These are phyloP conservation scores for Atopsyche davidsoni DNA, from an alignment of 1,140 invertebrate species.

Conservation along the genomic window DNA sequence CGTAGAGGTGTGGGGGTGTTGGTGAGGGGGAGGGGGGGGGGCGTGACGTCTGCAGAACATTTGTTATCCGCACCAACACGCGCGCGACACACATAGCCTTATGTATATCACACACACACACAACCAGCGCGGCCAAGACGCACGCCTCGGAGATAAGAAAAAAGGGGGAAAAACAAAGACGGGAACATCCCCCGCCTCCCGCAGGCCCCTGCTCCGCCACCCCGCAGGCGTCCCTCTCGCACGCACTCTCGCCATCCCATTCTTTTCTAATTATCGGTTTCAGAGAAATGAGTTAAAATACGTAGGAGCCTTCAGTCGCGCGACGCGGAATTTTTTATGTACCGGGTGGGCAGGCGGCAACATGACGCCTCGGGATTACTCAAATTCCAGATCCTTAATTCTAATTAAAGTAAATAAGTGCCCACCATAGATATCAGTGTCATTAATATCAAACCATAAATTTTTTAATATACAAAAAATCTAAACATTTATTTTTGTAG, in stretches of 20 bases:
- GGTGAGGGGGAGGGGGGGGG: too few relatives aligned
- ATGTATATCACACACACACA: constrained; percentile 1
- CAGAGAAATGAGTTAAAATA: constrained; percentile 32
- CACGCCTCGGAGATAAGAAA: constrained; percentile 31
- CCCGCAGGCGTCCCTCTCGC: constrained; percentile 16
- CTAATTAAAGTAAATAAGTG: too few relatives aligned
- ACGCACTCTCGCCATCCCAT: constrained; percentile 24
- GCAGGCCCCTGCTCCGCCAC: background rate
- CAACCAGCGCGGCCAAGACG: constrained; percentile 23
- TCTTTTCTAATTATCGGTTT: constrained; percentile 32
- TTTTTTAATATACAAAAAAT: too few relatives aligned
- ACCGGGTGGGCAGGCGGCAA: constrained; percentile 15
- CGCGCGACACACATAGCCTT: constrained; percentile 1
- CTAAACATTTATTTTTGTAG: too few relatives aligned
- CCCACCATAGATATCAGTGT: too few relatives aligned
- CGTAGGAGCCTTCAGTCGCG: constrained; percentile 26
- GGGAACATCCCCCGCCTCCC: constrained; percentile 20
- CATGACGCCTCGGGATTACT: too few relatives aligned
- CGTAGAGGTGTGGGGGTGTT: background rate
- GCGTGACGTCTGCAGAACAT: constrained; percentile 23
- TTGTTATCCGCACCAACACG: constrained; percentile 14
- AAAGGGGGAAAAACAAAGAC: constrained; percentile 31
- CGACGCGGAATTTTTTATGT: constrained; percentile 29
- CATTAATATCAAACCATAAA: too few relatives aligned
- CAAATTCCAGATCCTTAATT: too few relatives aligned